phyloP scores from a whole-genome alignment of 2,888 invertebrate species.

The Onthophagus sagittarius region DNA sequence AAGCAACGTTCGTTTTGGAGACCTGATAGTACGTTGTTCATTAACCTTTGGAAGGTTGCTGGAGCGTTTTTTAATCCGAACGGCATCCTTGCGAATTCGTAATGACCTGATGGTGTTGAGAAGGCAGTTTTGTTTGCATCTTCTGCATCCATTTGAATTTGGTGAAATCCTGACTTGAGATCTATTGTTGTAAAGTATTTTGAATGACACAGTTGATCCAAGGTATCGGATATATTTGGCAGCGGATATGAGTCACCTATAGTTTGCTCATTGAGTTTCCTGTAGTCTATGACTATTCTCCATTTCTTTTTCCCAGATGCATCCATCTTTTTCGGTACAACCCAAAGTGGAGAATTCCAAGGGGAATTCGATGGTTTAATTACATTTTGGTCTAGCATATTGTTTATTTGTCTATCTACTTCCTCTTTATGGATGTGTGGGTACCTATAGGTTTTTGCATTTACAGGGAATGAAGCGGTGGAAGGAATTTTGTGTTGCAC shows the following conservation, averaged over 20 bases:
- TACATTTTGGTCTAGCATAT: no score
- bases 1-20: constrained; percentile 34
- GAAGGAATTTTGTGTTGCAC: no score
- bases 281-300: no score
- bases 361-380: no score
- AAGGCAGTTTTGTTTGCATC: constrained; percentile 34
- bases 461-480: no score
- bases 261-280: no score
- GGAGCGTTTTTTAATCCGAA: no score
- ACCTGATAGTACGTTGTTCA: constrained; percentile 35
- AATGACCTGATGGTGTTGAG: constrained; percentile 29
- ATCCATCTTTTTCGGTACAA: constrained; percentile 39
- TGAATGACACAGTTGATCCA: constrained; percentile 24
- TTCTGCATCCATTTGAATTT: constrained; percentile 21
- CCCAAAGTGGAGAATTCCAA: no score
- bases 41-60: constrained; percentile 34
- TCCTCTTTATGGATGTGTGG: no score
- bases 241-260: constrained; percentile 34
- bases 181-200: constrained; percentile 38
- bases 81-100: constrained; percentile 33
- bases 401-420: no score
- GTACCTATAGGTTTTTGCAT: no score
- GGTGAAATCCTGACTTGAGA: constrained; percentile 21
- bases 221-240: constrained; percentile 23
- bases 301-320: constrained; percentile 33